Evolutionary conservation across 2,113 vertebrate species (phyloP).

Genomic region (Plestiodon gilberti): DNA sequence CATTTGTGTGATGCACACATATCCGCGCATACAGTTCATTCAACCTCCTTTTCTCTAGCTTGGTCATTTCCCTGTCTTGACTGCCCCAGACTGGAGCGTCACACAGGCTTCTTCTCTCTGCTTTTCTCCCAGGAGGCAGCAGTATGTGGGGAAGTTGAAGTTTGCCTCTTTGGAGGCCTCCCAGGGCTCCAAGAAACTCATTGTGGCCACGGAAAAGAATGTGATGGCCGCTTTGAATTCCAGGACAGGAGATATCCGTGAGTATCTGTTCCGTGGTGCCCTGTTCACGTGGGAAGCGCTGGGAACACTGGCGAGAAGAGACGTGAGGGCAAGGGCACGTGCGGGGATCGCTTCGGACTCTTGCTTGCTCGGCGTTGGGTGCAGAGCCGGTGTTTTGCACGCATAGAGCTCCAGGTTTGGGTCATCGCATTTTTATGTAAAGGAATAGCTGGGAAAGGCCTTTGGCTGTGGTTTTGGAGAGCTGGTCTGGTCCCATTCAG

Average conservation of each 20-base stretch:
- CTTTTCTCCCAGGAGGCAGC: slow-evolving; percentile 85
- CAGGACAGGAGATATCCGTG: slow-evolving; percentile 91
- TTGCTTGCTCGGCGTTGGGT: background rate
- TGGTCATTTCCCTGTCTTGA: too few species aligned
- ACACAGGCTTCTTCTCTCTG: background rate
- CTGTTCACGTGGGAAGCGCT: accelerated
- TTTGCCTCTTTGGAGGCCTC: slow-evolving; percentile 89
- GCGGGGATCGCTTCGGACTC: background rate
- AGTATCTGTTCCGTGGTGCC: slow-evolving; percentile 63
- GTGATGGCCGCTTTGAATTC: slow-evolving; percentile 91
- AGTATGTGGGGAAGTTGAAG: slow-evolving; percentile 91
- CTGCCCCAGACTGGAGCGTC: too few species aligned
- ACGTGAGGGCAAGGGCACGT: background rate
- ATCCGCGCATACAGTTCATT: too few species aligned
- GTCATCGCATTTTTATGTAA: too few species aligned
- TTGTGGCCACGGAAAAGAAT: slow-evolving; percentile 92
- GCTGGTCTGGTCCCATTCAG: too few species aligned
- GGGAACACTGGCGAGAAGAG: too few species aligned
- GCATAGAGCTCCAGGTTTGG: too few species aligned
- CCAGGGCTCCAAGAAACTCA: slow-evolving; percentile 91
- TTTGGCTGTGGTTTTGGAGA: too few species aligned
- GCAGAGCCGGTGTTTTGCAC: background rate
- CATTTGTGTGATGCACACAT: too few species aligned
- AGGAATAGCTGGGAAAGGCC: too few species aligned
- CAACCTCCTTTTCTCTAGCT: too few species aligned